Conservation (phyloP, 2,797 vertebrate genomes). For the Falco naumanni region DNA sequence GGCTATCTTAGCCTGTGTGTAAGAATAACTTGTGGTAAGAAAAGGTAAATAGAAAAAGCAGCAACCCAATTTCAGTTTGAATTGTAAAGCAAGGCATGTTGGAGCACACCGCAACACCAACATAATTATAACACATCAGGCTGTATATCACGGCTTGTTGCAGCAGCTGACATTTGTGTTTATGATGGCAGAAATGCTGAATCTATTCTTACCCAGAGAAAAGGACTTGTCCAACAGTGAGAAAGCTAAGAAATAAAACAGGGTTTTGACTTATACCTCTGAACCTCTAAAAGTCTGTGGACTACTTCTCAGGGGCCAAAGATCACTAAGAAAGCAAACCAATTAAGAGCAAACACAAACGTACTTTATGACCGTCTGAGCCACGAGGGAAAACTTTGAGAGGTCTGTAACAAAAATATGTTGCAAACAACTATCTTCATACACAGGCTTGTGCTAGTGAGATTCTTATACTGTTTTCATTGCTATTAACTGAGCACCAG, state of each 20-base stretch:
- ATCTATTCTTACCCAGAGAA: constrained; percentile 18
- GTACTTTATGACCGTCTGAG: background rate
- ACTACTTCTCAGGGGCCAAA: background rate
- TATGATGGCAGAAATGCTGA: background rate
- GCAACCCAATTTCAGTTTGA: constrained; percentile 44
- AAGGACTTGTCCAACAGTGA: background rate
- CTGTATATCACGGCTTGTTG: background rate
- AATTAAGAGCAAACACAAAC: background rate
- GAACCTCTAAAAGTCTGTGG: background rate
- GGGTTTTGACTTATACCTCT: background rate
- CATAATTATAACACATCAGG: background rate
- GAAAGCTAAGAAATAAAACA: background rate
- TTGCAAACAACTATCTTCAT: background rate
- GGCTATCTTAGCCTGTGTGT: constrained; percentile 38
- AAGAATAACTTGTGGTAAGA: background rate
- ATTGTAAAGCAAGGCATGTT: constrained; percentile 34
- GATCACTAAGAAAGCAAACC: background rate
- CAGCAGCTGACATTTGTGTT: background rate
- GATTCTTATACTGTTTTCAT: background rate
- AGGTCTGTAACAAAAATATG: background rate
- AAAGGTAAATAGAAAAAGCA: constrained; percentile 41
- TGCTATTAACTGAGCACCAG: background rate
- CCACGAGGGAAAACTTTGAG: background rate
- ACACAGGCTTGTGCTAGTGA: background rate
- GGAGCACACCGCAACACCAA: background rate